Evolutionary conservation across 2,797 vertebrate species (phyloP), one percentile per base, ranked within the genome.

Genomic region (Premnoplex brunnescens): DNA sequence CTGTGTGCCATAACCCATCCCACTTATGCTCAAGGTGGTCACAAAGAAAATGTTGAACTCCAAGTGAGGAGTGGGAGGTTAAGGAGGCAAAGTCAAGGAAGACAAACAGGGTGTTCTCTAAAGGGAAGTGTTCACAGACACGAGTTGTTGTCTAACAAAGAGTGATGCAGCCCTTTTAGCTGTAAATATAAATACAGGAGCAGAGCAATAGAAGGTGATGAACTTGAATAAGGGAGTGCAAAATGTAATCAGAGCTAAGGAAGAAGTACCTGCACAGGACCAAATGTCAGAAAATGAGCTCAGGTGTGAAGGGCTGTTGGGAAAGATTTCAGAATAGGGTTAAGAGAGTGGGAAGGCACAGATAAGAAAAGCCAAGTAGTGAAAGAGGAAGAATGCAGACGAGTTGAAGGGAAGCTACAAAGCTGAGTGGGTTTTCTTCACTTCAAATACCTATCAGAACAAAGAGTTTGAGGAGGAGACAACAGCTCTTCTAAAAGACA

Each of bases 131-230:
- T 80, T 84, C 91, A 68, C 85, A 73, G 68, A 92, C 88, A 94
- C 92, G 51, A 88, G 89, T 91, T 91, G 75, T 95, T 95, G 79
- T 75, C 86, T 96, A 90, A 95, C 17, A 1, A 94, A 96, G 90
- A 69, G 77, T 92, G 32, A 93, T 77, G 60, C 34, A 88, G 95
- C 85, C 52, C 16, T 34, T 37, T 67, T 73, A 67, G 90, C 91
- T 93, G 78, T 91, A 96, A 95, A 96, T 82, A 95, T 43, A 97
- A 96, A 87, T 88, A 90, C 89, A 91, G 91, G 83, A 87, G 73
- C 83, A 44, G 24, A 49, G 73, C 87, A 93, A 64, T 83, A 87
- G 79, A 85, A 87, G 52, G 60, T 5, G 28, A 75, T 95, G 82
- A 54, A 54, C 96, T 89, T 91, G 90, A 95, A 82, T 90, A 78